Conservation (phyloP, 2,888 invertebrate species). For the Baccha elongata region DNA sequence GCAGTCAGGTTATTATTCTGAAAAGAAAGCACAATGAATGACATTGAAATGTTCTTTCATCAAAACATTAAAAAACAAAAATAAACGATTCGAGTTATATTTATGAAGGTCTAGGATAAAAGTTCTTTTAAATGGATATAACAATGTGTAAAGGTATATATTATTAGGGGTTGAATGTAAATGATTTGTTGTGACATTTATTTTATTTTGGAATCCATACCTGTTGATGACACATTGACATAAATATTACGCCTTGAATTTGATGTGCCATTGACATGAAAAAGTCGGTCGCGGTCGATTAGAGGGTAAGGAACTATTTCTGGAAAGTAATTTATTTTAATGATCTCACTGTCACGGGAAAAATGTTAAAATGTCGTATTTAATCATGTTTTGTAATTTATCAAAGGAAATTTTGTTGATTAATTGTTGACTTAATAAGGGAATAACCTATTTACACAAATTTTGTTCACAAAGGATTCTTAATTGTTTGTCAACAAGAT, state of each 20-base stretch:
- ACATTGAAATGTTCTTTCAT: conserved; percentile 7
- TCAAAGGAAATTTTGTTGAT: too few relatives aligned
- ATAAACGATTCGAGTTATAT: not conserved
- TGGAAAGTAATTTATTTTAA: conserved; percentile 26
- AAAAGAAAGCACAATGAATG: not conserved
- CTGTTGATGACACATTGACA: not conserved
- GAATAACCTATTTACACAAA: too few relatives aligned
- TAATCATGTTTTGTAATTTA: too few relatives aligned
- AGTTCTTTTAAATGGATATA: not conserved
- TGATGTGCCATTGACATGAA: conserved; percentile 10
- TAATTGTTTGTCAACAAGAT: too few relatives aligned
- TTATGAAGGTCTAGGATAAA: conserved; percentile 15
- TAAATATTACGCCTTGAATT: not conserved
- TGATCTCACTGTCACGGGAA: too few relatives aligned
- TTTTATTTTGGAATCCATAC: not conserved
- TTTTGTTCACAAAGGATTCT: too few relatives aligned
- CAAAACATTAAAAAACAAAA: not conserved
- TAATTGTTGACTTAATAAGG: too few relatives aligned
- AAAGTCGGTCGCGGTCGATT: not conserved
- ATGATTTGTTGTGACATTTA: not conserved
- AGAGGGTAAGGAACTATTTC: conserved; percentile 3
- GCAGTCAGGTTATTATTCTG: not conserved
- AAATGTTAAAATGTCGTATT: too few relatives aligned
- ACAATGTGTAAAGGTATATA: not conserved
- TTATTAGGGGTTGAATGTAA: not conserved